Evolutionary conservation across 2,113 vertebrate genomes (phyloP).

Genomic region (Cricetomys ansorgei): DNA sequence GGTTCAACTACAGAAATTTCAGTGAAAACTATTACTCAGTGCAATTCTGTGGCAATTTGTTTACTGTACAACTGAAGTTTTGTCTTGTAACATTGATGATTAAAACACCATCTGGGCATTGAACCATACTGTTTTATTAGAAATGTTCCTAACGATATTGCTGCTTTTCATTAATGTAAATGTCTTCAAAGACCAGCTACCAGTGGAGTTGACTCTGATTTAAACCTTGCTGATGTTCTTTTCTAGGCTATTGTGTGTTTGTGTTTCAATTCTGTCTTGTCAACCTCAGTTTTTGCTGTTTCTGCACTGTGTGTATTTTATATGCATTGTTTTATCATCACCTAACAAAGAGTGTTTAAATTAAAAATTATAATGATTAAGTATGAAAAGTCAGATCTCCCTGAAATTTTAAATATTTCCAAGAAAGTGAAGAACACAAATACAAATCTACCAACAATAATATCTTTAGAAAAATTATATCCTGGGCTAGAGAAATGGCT

Average conservation of each 20-base stretch:
- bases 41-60: slow-evolving; percentile 1
- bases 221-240: background rate
- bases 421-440: background rate
- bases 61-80: background rate
- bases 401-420: background rate
- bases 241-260: background rate
- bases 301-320: background rate
- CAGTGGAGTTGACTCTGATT: background rate
- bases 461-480: background rate
- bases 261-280: background rate
- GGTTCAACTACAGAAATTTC: background rate
- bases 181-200: background rate
- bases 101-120: background rate
- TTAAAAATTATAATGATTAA: background rate
- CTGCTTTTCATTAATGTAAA: background rate
- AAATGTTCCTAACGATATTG: background rate
- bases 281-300: background rate
- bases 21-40: slow-evolving; percentile 12
- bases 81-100: slow-evolving; percentile 17
- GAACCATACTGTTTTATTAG: background rate
- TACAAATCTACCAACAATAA: background rate
- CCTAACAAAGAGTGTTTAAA: background rate
- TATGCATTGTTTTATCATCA: background rate
- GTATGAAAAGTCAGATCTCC: background rate
- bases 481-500: background rate